Conservation (phyloP, 2,888 invertebrate species). For the Oscheius onirici region DNA sequence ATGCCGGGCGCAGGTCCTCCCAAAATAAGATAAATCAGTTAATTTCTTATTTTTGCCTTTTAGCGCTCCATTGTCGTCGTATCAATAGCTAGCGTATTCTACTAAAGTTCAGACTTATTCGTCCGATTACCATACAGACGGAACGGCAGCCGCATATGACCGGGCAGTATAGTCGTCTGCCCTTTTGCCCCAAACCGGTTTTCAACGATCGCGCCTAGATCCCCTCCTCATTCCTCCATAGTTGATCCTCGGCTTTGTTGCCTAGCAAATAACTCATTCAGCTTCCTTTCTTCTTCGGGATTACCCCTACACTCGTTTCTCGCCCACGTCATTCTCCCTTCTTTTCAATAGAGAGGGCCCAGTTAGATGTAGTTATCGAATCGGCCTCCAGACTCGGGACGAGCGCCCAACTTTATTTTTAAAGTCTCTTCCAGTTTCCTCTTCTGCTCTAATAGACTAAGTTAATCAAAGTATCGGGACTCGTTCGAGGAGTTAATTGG, state of each 20-base stretch:
- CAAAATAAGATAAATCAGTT: too few relatives aligned
- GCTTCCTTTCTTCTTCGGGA: conserved; percentile 2
- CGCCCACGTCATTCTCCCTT: conserved; percentile 11
- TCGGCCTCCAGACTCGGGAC: conserved; percentile 2
- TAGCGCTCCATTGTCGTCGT: too few relatives aligned
- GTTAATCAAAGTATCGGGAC: background rate
- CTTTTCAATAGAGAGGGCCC: conserved; percentile 24
- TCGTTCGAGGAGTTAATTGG: background rate
- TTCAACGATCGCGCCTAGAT: background rate
- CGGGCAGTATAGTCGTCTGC: too few relatives aligned
- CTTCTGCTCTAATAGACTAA: too few relatives aligned
- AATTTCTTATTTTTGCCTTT: too few relatives aligned
- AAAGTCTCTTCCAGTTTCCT: too few relatives aligned
- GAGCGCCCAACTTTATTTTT: background rate
- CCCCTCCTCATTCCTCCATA: background rate
- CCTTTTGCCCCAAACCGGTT: too few relatives aligned
- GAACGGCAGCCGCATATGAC: too few relatives aligned
- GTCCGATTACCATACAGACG: too few relatives aligned
- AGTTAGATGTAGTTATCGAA: conserved; percentile 33
- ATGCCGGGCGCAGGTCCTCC: too few relatives aligned
- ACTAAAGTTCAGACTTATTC: too few relatives aligned
- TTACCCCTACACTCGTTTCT: background rate
- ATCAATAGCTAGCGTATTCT: too few relatives aligned
- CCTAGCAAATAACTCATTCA: conserved; percentile 9
- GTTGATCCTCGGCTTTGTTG: background rate